Conservation (phyloP, 2,113 vertebrate genomes). For the Hydrolagus affinis region DNA sequence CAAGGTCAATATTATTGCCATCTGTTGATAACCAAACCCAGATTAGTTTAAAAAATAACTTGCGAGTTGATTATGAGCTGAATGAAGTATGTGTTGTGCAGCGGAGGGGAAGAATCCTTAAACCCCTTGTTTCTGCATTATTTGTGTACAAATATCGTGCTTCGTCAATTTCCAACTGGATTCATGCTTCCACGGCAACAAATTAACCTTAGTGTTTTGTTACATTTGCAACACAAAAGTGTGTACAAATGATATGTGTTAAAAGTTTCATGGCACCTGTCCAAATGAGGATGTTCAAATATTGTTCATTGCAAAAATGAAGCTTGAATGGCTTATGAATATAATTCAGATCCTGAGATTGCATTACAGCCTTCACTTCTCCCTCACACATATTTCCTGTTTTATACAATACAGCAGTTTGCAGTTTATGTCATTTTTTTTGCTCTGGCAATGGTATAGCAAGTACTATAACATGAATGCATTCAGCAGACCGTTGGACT, state of each 20-base stretch:
- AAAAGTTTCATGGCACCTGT: neutral
- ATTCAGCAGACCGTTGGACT: neutral
- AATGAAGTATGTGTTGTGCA: neutral
- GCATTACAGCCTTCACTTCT: constrained; percentile 23
- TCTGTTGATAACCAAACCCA: constrained; percentile 8
- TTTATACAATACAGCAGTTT: constrained; percentile 12
- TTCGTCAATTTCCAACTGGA: constrained; percentile 23
- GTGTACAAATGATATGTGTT: neutral
- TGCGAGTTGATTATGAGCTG: constrained; percentile 2
- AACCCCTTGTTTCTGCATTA: neutral
- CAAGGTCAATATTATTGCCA: constrained; percentile 9
- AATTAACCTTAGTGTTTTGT: constrained; percentile 10
- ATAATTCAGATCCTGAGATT: constrained; percentile 7
- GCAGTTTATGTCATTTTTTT: too few relatives aligned
- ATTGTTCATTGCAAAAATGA: constrained; percentile 4
- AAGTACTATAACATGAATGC: neutral
- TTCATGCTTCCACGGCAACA: constrained; percentile 13
- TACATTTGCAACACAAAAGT: neutral
- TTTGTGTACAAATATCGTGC: neutral
- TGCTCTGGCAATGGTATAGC: too few relatives aligned
- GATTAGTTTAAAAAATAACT: constrained; percentile 1
- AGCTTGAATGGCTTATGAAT: constrained; percentile 12
- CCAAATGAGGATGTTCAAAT: constrained; percentile 6
- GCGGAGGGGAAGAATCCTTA: neutral
- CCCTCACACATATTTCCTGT: constrained; percentile 4